Evolutionary conservation across 2,113 vertebrate species (phyloP).

Genomic region (Scopus umbretta): DNA sequence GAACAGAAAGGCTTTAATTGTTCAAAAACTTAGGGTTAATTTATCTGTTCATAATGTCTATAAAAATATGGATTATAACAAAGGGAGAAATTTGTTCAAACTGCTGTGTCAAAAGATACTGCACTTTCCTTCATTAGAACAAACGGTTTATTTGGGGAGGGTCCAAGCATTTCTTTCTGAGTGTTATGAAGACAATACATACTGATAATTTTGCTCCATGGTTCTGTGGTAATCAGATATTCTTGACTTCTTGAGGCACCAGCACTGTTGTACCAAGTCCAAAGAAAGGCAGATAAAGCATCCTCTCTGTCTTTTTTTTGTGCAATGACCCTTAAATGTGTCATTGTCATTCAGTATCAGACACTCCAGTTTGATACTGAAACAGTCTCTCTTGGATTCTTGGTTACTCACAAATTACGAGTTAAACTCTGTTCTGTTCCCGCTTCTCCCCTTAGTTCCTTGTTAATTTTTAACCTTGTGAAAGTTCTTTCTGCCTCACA

Average conservation of each 20-base stretch:
- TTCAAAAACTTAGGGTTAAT: neutral
- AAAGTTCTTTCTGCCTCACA: neutral
- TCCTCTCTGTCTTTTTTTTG: no score
- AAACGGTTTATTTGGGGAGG: neutral
- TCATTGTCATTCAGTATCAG: neutral
- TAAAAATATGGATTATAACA: neutral
- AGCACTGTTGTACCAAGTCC: neutral
- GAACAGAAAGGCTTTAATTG: neutral
- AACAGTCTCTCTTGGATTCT: neutral
- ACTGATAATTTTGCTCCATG: neutral
- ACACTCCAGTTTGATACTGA: no score
- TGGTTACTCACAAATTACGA: neutral
- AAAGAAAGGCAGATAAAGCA: neutral
- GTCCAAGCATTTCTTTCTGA: neutral
- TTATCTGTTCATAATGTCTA: neutral
- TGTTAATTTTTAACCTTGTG: neutral
- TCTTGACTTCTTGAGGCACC: neutral
- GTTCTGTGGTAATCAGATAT: neutral
- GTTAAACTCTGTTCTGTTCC: neutral
- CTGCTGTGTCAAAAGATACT: neutral
- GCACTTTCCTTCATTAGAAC: neutral
- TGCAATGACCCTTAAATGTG: neutral
- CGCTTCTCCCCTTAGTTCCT: fast-evolving
- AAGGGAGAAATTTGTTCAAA: neutral
- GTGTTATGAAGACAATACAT: neutral